Percentiles rank a stretch among this genome's conserved stretches.
These are phyloP conservation scores for Hyposoter dolosus DNA, from an alignment of 2,888 invertebrate species.

Conservation along the genomic window DNA sequence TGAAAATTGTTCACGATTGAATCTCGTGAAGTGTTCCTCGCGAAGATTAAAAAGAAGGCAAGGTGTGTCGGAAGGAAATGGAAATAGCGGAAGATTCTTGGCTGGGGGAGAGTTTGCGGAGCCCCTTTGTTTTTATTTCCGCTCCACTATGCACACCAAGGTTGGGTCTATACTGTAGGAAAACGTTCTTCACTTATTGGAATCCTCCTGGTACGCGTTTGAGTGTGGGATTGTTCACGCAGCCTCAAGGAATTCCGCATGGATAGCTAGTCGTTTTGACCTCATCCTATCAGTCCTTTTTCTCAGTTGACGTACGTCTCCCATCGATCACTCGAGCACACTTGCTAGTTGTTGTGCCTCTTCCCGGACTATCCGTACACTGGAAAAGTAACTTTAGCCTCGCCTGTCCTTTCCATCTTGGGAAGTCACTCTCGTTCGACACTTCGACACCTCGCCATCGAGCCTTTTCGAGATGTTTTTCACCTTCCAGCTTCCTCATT, in stretches of 20 bases:
- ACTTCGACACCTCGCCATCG: constrained; percentile 44
- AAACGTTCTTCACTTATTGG: constrained; percentile 37
- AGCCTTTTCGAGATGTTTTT: constrained; percentile 57
- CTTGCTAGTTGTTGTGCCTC: constrained; percentile 39
- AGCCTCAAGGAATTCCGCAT: constrained; percentile 32
- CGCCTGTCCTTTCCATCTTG: constrained; percentile 22
- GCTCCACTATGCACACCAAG: constrained; percentile 56
- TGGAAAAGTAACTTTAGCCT: constrained; percentile 24
- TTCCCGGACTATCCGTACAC: constrained; percentile 4
- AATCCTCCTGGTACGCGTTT: constrained; percentile 63
- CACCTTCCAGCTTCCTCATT: constrained; percentile 61
- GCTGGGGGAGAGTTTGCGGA: background rate
- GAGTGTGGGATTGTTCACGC: constrained; percentile 19
- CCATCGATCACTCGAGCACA: constrained; percentile 78
- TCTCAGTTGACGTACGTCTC: constrained; percentile 79
- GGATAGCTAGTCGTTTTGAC: constrained; percentile 37
- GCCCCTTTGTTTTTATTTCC: constrained; percentile 60
- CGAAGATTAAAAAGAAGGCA: background rate
- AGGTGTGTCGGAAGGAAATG: constrained; percentile 41
- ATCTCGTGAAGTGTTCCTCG: background rate
- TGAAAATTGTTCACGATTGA: constrained; percentile 1
- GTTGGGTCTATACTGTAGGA: constrained; percentile 37
- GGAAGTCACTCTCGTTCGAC: constrained; percentile 54
- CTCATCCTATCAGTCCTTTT: constrained; percentile 70
- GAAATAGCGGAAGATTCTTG: constrained; percentile 37